A percentile compares a stretch with the other conserved stretches of the same genome.
Evolutionary conservation across 2,888 invertebrate species (phyloP).

Genomic region (Hydropsyche betteni): DNA sequence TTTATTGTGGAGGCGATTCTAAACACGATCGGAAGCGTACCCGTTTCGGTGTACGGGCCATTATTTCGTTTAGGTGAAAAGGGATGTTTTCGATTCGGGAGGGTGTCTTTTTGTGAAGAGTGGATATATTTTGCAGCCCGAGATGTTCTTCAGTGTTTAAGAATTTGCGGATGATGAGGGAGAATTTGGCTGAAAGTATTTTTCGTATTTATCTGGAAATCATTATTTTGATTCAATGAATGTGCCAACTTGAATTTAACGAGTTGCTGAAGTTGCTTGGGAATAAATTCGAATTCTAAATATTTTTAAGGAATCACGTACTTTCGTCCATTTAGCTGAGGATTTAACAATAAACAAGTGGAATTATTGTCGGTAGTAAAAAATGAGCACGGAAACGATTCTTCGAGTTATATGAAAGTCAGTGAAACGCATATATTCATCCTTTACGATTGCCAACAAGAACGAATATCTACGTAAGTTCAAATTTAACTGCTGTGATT

Average conservation of each 20-base stretch:
- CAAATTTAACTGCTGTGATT: not conserved
- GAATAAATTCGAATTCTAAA: too few relatives aligned
- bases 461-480: not conserved
- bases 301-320: too few relatives aligned
- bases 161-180: too few relatives aligned
- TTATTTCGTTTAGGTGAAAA: constrained; percentile 20
- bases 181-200: too few relatives aligned
- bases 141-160: not conserved
- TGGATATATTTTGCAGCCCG: constrained; percentile 24
- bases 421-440: constrained; percentile 42
- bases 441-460: constrained; percentile 31
- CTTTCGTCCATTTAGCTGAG: constrained; percentile 28
- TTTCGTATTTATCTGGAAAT: too few relatives aligned
- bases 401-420: constrained; percentile 41
- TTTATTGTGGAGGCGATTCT: constrained; percentile 47
- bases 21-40: constrained; percentile 30
- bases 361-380: constrained; percentile 47
- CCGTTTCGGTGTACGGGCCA: constrained; percentile 2
- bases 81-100: not conserved
- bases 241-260: too few relatives aligned
- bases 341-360: constrained; percentile 46
- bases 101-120: too few relatives aligned
- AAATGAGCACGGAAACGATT: constrained; percentile 42
- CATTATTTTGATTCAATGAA: too few relatives aligned
- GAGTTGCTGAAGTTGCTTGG: too few relatives aligned